Evolutionary conservation across 2,113 vertebrate species (phyloP).

Genomic region (Bubo blakistoni): DNA sequence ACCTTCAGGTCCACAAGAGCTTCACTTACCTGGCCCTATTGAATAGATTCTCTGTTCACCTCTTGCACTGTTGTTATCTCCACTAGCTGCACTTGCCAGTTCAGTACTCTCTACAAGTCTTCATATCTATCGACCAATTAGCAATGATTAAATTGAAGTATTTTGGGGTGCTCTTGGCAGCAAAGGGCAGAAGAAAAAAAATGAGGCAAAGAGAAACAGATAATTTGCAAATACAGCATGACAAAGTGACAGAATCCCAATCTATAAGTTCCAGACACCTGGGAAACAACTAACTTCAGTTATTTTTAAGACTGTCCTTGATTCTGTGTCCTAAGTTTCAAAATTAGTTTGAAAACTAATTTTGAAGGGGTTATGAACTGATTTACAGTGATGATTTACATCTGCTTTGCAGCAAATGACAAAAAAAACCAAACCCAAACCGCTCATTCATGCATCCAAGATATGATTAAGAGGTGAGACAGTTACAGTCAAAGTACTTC

Average conservation of each 20-base stretch:
- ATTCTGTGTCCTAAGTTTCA: background rate
- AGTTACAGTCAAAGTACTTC: background rate
- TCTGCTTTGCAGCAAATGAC: background rate
- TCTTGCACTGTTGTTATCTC: background rate
- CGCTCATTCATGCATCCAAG: background rate
- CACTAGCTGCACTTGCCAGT: background rate
- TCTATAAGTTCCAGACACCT: background rate
- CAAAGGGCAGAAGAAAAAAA: background rate
- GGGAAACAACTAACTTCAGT: background rate
- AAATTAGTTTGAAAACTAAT: background rate
- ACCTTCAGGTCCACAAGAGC: background rate
- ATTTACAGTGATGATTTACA: background rate
- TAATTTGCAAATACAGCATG: background rate
- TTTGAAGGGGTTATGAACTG: background rate
- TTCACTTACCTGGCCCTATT: background rate
- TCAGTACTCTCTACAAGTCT: background rate
- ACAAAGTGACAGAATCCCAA: background rate
- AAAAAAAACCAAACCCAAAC: background rate
- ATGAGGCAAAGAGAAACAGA: background rate
- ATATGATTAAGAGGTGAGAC: background rate
- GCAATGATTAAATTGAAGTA: background rate
- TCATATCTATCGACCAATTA: background rate
- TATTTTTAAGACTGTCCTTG: background rate
- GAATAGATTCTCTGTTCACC: background rate
- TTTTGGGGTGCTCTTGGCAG: background rate